Evolutionary conservation across 2,797 vertebrate genomes (phyloP), one percentile per base, ranked within the genome.

Genomic region (Gallinago solitaria): DNA sequence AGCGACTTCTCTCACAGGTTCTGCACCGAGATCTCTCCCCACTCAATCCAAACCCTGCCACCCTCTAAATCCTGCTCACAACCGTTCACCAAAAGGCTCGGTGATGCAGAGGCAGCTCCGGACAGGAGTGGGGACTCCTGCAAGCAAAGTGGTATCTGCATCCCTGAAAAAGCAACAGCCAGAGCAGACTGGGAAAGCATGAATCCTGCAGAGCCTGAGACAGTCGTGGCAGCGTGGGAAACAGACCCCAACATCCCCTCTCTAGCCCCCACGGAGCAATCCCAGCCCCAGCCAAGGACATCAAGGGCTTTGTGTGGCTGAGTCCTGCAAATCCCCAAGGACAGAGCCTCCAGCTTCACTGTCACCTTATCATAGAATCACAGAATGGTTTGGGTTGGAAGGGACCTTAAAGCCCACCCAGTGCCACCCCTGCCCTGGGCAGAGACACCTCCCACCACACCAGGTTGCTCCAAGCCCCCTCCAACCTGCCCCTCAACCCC

Each of bases 171-270:
- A 5, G 51, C 45, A 50, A 14, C 27, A 47, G n/a, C 25, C 16
- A 32, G 12, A 3, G 68, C 35, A 64, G 41, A n/a, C 50, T 56
- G 60, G 7, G 32, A 51, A 59, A 33, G 35, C 35, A 20, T 2
- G 8, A 51, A 30, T 43, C 25, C 56, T 15, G 56, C 43, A n/a
- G 28, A 43, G 39, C 14, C 23, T 18, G 23, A 18, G 16, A 12
- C 54, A 51, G 32, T 30, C 3, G 1, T 6, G 15, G 37, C 56
- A 43, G 32, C 3, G 16, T 1, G 0, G n/a, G 57, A 20, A 19
- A 17, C 57, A 61, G 71, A 37, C 3, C 6, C 17, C 48, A 43
- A 9, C 0, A 0, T 4, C 59, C 30, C 39, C 9, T 23, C 28
- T 56, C 41, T 47, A 41, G 24, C 25, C n/a, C 12, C 51, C n/a